phyloP scores from a whole-genome alignment of 2,888 invertebrate species.

The Thymelicus acteon region DNA sequence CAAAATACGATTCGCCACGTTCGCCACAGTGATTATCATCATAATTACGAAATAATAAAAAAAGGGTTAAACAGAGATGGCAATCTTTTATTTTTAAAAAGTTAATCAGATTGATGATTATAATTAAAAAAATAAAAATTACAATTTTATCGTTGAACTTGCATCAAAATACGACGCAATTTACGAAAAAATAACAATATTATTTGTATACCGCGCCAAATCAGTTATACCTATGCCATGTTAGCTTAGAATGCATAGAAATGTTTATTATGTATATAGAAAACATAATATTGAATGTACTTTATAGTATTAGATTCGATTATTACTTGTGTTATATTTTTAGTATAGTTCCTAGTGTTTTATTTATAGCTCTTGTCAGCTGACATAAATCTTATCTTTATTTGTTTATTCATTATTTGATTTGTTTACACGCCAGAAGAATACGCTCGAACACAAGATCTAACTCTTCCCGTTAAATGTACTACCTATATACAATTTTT shows the following conservation, averaged over 20 bases:
- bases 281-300: neutral
- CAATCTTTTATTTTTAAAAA: no score
- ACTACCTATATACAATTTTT: neutral
- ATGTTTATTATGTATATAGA: neutral
- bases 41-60: no score
- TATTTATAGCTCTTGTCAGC: conserved; percentile 4
- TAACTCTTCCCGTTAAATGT: neutral
- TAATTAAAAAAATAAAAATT: no score
- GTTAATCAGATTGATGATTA: no score
- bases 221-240: neutral
- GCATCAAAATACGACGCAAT: no score
- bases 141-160: no score
- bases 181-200: no score
- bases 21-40: no score
- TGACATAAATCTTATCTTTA: conserved; percentile 6
- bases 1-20: no score
- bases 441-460: neutral
- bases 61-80: no score
- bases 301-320: conserved; percentile 4
- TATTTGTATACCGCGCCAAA: no score
- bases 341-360: conserved; percentile 1
- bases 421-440: neutral
- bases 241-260: no score
- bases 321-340: neutral
- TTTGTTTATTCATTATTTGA: neutral